Base-by-base conservation (phyloP, 2,113 vertebrate species). In the Mobula hypostoma region DNA sequence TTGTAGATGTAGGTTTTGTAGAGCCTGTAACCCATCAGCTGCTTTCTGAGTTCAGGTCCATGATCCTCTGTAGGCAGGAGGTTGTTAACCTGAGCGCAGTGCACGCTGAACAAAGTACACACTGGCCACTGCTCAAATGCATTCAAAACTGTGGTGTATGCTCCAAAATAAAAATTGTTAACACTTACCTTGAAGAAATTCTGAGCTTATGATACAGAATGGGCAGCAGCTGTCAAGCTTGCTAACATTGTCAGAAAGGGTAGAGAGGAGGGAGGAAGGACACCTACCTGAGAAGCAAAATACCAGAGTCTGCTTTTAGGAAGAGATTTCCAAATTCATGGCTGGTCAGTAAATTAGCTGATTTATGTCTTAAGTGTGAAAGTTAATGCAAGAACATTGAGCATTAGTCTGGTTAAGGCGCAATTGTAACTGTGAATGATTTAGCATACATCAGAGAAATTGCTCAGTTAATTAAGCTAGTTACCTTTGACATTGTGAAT, bases 391-490 rank as follows among this genome's bases (percentile, higher is more conserved):
- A 1, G 91, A 93, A 93, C 70, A 93, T 29, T 17, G 48, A 93
- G 32, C 48, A 19, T 72, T 72, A 48, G 72, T 74, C 70, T 74
- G 48, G 70, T 93, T 17, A 48, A 66, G 68, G 68, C 5, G 68
- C 85, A n/a, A 7, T 90, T 32, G 58, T 29, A 76, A 93, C 70
- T 72, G 66, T 93, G 90, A 72, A 74, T 72, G 90, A 93, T 93
- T 48, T 74, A 56, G 91, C 85, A 74, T 27, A 74, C 91, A 56
- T 90, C 70, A 48, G 70, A 74, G 32, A 76, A 93, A 93, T 74
- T 93, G 70, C 91, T 74, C 19, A 74, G 63, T 74, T 93, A 93
- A 93, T 93, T 93, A 48, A 93, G 68, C 24, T 70, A 93, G 90
- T 93, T 66, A 90, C 61, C 85, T 90, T 90, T 90, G 85, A 90